Evolutionary conservation across 2,888 invertebrate genomes (phyloP), one percentile per base, ranked within the genome.

Genomic region (Volucella inflata): DNA sequence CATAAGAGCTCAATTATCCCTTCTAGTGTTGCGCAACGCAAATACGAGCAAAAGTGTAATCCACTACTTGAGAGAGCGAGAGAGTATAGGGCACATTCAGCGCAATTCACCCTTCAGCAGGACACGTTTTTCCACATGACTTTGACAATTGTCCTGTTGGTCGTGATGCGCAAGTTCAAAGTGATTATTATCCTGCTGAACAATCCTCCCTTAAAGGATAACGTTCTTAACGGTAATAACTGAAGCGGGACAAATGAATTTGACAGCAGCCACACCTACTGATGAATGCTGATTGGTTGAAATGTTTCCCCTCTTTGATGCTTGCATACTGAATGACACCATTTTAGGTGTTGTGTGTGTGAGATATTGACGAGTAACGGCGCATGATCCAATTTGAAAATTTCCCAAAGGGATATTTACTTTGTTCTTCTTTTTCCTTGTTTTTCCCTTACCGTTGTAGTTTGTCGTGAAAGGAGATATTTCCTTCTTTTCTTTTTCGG

Each of bases 181-280:
- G 88, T 90, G 91, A 91, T 91, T 90, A 90, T 89, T 88, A 87
- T 88, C 53, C 71, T 60, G 74, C 64, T 55, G 87, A 50, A 67
- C 64, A 60, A 62, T 40, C 78, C 53, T 60, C 59, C 67, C 60
- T 70, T 40, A 48, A 48, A 44, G 87, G 90, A 89, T 89, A 89
- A 88, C 9, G 16, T 30, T 30, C 1, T 2, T 44, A 38, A 76
- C 65, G 55, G 50, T 44, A 62, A 51, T 88, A 88, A 89, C 88
- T 89, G 88, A 90, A 88, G 91, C 88, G 89, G 85, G 87, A 88
- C 78, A 81, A 88, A 90, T 79, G 71, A 17, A 85, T 75, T 71
- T 57, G 65, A 59, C 82, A 44, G 11, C 81, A 88, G 89, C 88
- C 90, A 90, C 91, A 89, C 90, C 92, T 65, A 89, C 89, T 87